Evolutionary conservation across 1,140 invertebrate genomes (phyloP), one percentile per base, ranked within the genome.

Genomic region (Hyles vespertilio): DNA sequence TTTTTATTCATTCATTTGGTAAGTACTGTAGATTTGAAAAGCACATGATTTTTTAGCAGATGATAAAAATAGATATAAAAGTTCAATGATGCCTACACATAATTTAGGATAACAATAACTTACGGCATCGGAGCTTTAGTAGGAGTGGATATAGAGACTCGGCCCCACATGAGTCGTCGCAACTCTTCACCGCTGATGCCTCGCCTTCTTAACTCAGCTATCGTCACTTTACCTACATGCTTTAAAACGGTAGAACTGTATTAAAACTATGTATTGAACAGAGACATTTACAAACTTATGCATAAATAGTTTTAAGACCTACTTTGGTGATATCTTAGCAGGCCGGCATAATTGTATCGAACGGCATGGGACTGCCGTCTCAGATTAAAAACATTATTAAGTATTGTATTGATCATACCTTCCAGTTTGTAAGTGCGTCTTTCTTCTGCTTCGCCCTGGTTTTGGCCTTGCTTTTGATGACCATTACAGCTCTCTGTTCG

Each of bases 391-490:
- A 11, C 11, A 48, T 0, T 0, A 22, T 22, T 1, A 34, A 33
- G 10, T 5, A 51, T 33, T 8, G 32, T 3, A 11, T 51, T 33
- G 9, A 50, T 10, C 5, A 56, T 67, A 97, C 98, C 94, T 99
- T 99, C 98, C 98, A 99, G 89, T 99, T 99, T 50, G 93, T 90
- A 0, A 99, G 93, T 12, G 98, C 98, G n/a, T 96, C 97, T 84
- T 99, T 99, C 59, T 98, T 90, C 89, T 99, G 98, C 82, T 96
- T 96, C 1, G 98, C 98, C 69, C 96, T 92, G 0, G 98, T 99
- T 89, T 99, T 99, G 66, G 94, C 96, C 81, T 98, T 98, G 62
- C 95, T 96, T 90, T 99, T 99, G 82, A 99, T 99, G 50, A 99
- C 96, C 95, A 99, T 97, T 5, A 99, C 95, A 8, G 97, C 98